These are phyloP conservation scores for Helogale parvula DNA, from an alignment of 2,113 vertebrate genomes.

Conservation along the genomic window DNA sequence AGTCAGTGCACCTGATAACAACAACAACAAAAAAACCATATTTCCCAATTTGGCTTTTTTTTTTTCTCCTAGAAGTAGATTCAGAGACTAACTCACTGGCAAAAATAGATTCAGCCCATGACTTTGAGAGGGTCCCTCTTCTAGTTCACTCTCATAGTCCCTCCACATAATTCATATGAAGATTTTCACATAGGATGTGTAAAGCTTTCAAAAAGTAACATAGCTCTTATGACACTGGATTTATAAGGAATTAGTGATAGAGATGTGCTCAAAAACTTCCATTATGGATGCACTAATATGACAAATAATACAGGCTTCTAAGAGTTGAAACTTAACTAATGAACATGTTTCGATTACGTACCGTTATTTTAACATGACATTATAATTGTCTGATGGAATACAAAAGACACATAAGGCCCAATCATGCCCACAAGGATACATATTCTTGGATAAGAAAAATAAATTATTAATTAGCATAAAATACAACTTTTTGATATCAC, in stretches of 20 bases:
- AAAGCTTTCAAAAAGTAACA: not conserved
- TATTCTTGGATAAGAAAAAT: not conserved
- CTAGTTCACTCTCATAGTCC: not conserved
- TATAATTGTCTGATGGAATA: not conserved
- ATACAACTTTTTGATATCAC: not conserved
- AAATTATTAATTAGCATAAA: not conserved
- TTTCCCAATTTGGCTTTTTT: not conserved
- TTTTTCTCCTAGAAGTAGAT: not conserved
- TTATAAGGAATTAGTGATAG: not conserved
- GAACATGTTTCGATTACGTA: not conserved
- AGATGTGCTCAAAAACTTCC: not conserved
- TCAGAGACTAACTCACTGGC: not conserved
- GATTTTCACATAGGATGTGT: not conserved
- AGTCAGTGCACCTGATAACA: not conserved
- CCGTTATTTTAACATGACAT: not conserved
- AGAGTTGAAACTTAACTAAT: not conserved
- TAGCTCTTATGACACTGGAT: not conserved
- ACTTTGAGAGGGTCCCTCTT: not conserved
- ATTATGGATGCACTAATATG: not conserved
- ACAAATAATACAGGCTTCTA: not conserved
- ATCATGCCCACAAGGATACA: not conserved
- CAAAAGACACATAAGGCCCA: not conserved
- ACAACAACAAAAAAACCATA: not conserved
- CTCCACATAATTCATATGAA: not conserved
- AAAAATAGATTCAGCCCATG: not conserved